These are phyloP conservation scores for Dipus sagitta DNA, from an alignment of 2,797 vertebrate genomes.

Conservation along the genomic window DNA sequence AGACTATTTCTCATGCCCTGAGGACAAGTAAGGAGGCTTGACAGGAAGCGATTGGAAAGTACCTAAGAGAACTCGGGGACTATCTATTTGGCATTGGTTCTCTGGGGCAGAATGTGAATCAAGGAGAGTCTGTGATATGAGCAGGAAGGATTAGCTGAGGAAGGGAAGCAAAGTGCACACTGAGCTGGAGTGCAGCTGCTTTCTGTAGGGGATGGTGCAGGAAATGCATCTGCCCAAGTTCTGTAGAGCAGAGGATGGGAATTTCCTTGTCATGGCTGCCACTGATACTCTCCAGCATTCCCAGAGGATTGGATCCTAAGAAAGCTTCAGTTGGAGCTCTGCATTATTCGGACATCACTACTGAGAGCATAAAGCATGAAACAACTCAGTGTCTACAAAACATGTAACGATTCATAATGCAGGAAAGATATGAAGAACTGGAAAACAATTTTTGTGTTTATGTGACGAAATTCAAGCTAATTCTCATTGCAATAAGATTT, in stretches of 20 bases:
- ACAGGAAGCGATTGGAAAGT: not conserved
- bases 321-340: not conserved
- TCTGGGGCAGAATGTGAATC: constrained; percentile 37
- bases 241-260: not conserved
- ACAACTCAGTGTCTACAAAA: not conserved
- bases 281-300: not conserved
- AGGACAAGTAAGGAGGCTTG: not conserved
- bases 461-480: not conserved
- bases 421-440: not conserved
- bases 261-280: not conserved
- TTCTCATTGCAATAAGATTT: not conserved
- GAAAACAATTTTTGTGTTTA: not conserved
- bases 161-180: not conserved
- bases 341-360: not conserved
- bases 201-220: not conserved
- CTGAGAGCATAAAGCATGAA: not conserved
- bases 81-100: constrained; percentile 52
- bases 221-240: not conserved
- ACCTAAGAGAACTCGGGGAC: constrained; percentile 72
- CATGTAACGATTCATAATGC: not conserved
- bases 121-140: not conserved
- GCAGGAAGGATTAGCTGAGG: not conserved
- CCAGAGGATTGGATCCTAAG: not conserved
- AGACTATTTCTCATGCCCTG: not conserved
- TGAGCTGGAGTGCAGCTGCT: not conserved